Evolutionary conservation across 2,113 vertebrate genomes (phyloP).

Genomic region (Rhynchopsitta pachyrhyncha): DNA sequence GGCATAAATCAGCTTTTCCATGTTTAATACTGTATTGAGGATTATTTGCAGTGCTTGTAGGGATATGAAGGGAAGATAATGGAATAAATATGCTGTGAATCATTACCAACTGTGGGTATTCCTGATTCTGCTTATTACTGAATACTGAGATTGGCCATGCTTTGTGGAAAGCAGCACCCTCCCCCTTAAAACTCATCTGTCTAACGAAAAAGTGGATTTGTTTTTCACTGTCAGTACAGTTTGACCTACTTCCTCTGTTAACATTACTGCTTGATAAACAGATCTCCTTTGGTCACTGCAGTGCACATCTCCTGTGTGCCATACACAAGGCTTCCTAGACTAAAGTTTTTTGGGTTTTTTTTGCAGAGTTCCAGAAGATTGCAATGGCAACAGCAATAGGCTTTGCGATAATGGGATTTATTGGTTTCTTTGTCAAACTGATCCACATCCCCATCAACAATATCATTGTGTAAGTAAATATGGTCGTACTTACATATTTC

Average conservation of each 20-base stretch:
- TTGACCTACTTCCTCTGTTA: not conserved
- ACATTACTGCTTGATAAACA: not conserved
- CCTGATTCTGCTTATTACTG: not conserved
- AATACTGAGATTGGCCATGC: accelerated
- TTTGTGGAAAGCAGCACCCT: not conserved
- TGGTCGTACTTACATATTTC: not conserved
- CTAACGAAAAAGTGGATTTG: not conserved
- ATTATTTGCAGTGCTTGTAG: not conserved
- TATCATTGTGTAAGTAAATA: conserved; percentile 95
- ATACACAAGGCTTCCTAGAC: not conserved
- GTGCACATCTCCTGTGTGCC: not conserved
- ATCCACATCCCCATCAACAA: conserved; percentile 99
- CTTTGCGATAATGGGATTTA: conserved; percentile 99
- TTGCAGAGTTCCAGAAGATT: conserved; percentile 97
- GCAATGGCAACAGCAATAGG: conserved; percentile 98
- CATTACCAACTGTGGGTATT: not conserved
- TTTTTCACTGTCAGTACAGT: not conserved
- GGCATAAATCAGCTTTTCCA: not conserved
- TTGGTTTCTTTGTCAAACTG: conserved; percentile 97
- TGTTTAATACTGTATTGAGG: not conserved
- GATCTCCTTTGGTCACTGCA: not conserved
- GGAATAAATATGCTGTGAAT: not conserved
- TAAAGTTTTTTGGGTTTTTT: not conserved
- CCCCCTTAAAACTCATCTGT: not conserved
- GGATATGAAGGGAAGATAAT: not conserved